Evolutionary conservation across 2,797 vertebrate species (phyloP), one percentile per base, ranked within the genome.

Genomic region (Holocentrus rufus): DNA sequence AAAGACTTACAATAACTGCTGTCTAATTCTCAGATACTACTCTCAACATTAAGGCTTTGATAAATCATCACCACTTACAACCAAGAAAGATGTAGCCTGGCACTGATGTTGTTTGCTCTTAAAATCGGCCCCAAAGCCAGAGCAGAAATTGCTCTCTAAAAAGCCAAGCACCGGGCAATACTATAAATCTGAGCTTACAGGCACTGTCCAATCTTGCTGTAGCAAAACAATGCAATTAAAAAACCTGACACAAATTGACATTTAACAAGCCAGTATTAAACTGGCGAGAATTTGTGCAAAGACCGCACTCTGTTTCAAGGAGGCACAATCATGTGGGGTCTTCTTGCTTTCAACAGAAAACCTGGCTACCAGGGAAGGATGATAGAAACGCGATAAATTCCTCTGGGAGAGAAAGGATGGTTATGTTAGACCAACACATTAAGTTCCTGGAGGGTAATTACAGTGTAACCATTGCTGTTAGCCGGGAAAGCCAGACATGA

Each of bases 371-470:
- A 74, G 56, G 76, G 80, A 80, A 82, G 80, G 86, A 87, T 72
- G 83, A 88, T 89, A 90, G 80, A 84, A 82, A 85, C 69, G 50
- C 68, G 80, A 86, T 84, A 77, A 86, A 88, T 91, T 88, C 86
- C 77, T 85, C 70, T 63, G 86, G 80, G 83, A 80, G 80, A 77
- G 83, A 88, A 80, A 72, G 76, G 85, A 87, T 83, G 87, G 80
- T 86, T 87, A 84, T 81, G 87, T 89, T 87, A 85, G 88, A 89
- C 87, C 88, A 88, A 90, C 88, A 90, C 86, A 88, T 90, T 87
- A 90, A 85, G 90, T 84, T 92, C 86, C 84, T 85, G 80, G 77
- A 85, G 88, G 88, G 89, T 92, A 92, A 93, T 92, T 92, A 91
- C 83, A 91, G 89, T 84, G 82, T 81, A 84, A 90, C 84, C 83